These are phyloP conservation scores for Corvus cornix DNA, from an alignment of 2,113 vertebrate species.

Conservation along the genomic window DNA sequence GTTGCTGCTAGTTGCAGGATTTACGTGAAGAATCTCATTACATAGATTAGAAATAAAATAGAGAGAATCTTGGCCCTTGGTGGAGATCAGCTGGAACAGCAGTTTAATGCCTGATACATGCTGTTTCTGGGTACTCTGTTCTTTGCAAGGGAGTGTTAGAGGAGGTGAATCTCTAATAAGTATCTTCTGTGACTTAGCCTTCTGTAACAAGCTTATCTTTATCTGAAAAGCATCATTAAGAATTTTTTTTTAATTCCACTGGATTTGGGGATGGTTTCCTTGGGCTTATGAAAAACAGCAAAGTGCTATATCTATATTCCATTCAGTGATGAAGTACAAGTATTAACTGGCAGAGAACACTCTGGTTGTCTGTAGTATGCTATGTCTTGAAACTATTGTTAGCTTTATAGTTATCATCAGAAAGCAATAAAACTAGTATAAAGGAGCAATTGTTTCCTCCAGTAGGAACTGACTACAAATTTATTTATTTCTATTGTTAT, in stretches of 20 bases:
- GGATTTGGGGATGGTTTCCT: neutral
- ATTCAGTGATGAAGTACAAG: neutral
- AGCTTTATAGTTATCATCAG: neutral
- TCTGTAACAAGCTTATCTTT: neutral
- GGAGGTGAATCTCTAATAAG: neutral
- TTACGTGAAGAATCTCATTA: conserved; percentile 54
- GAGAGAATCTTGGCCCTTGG: neutral
- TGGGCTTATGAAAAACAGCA: neutral
- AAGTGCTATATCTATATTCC: neutral
- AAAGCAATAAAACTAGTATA: neutral
- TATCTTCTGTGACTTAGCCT: neutral
- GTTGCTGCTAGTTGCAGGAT: conserved; percentile 17
- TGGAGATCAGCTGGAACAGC: neutral
- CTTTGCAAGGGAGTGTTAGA: neutral
- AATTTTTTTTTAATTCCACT: neutral
- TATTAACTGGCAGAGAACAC: neutral
- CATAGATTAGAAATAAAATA: conserved; percentile 10
- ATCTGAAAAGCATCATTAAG: neutral
- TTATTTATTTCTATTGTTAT: neutral
- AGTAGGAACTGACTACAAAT: neutral
- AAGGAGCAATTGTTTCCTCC: neutral
- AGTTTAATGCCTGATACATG: neutral
- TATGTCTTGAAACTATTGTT: neutral
- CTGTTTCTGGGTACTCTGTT: neutral
- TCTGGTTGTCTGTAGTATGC: neutral